A percentile compares a stretch with the other conserved stretches of the same genome.
phyloP scores from a whole-genome alignment of 2,888 invertebrate genomes.

The Odiellus spinosus region DNA sequence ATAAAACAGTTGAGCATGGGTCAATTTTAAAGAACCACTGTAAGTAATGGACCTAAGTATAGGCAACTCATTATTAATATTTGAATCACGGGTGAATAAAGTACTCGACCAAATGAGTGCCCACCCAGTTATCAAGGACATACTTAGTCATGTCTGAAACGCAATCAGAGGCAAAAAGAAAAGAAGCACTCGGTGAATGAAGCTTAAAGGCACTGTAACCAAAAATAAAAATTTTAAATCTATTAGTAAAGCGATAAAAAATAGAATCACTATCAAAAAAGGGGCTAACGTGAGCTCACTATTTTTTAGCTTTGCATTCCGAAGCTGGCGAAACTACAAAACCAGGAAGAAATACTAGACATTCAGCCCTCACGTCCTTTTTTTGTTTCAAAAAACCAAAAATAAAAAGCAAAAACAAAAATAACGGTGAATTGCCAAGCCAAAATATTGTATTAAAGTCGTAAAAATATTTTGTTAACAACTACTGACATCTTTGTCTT shows the following conservation, averaged over 20 bases:
- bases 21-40: too few species aligned
- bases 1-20: too few species aligned
- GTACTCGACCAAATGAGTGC: conserved; percentile 6
- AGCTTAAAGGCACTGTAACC: conserved; percentile 62
- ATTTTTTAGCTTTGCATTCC: conserved; percentile 74
- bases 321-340: conserved; percentile 69
- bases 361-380: conserved; percentile 57
- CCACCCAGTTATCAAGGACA: conserved; percentile 15
- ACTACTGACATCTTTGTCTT: conserved; percentile 40
- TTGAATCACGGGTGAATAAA: neutral
- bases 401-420: conserved; percentile 1
- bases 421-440: too few species aligned
- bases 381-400: conserved; percentile 20
- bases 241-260: conserved; percentile 5
- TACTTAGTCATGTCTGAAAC: conserved; percentile 32
- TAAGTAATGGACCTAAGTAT: too few species aligned
- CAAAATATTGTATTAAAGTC: neutral
- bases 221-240: conserved; percentile 4
- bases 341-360: conserved; percentile 68
- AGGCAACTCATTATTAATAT: too few species aligned
- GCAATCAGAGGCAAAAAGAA: conserved; percentile 31
- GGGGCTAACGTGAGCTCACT: conserved; percentile 28
- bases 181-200: conserved; percentile 50
- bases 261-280: neutral
- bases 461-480: conserved; percentile 4